phyloP scores from a whole-genome alignment of 2,113 vertebrate species.

The Callocephalon fimbriatum region DNA sequence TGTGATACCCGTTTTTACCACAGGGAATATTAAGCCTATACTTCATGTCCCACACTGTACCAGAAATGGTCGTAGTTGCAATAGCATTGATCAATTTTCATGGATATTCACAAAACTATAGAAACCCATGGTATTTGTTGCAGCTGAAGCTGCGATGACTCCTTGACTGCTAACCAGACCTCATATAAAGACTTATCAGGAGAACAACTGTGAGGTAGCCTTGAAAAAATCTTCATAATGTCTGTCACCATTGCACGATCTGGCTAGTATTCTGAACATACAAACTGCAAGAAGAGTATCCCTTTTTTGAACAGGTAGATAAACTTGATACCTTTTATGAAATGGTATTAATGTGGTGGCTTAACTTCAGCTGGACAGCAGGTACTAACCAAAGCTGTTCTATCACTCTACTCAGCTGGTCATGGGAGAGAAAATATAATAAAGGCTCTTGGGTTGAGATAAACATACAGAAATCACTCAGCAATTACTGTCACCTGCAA shows the following conservation, averaged over 20 bases:
- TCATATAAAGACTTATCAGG: background rate
- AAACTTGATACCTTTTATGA: background rate
- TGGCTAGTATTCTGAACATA: background rate
- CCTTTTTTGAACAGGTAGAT: background rate
- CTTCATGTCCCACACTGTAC: background rate
- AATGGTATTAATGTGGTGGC: background rate
- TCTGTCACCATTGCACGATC: background rate
- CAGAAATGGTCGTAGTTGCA: background rate
- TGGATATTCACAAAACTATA: background rate
- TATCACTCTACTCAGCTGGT: background rate
- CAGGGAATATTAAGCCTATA: background rate
- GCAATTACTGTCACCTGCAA: background rate
- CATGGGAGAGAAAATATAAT: background rate
- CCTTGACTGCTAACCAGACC: background rate
- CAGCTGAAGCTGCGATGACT: background rate
- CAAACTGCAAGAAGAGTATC: fast-evolving
- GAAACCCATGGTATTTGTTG: background rate
- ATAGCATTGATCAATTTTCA: fast-evolving
- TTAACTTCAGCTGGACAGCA: background rate
- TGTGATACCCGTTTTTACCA: background rate
- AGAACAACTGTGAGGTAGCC: background rate
- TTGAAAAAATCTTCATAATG: background rate
- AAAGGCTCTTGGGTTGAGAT: background rate
- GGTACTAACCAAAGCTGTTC: background rate
- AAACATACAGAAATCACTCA: background rate